A percentile compares a stretch with the other conserved stretches of the same genome.
These are phyloP conservation scores for Neotoxoptera formosana DNA, from an alignment of 1,140 invertebrate genomes.

Conservation along the genomic window DNA sequence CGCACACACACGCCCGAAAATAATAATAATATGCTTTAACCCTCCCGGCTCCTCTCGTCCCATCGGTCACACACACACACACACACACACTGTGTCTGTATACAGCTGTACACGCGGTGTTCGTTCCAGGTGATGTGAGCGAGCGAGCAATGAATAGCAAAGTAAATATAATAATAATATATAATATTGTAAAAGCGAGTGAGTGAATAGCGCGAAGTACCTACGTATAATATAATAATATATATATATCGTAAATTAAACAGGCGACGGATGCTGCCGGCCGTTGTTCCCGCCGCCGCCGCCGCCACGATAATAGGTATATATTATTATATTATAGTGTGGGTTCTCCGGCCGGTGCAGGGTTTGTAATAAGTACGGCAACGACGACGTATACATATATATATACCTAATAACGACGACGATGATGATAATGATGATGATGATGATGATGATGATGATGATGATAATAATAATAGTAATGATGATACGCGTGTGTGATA, in stretches of 20 bases:
- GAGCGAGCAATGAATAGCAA: not conserved
- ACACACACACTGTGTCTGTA: not conserved
- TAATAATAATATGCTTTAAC: slow-evolving; percentile 41
- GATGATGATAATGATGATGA: not conserved
- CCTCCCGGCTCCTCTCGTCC: not conserved
- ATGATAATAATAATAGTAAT: not conserved
- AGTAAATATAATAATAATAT: slow-evolving; percentile 25
- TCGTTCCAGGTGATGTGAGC: slow-evolving; percentile 36
- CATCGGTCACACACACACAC: not conserved
- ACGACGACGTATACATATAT: too few species aligned
- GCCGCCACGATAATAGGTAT: not conserved
- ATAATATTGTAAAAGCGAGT: not conserved
- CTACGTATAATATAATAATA: too few species aligned
- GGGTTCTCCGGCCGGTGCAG: not conserved
- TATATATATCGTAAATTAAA: slow-evolving; percentile 5
- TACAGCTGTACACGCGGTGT: not conserved
- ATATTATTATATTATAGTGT: not conserved
- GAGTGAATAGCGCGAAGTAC: not conserved
- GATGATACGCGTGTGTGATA: not conserved
- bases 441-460: not conserved
- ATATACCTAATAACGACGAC: not conserved
- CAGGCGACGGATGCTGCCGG: not conserved
- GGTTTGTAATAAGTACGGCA: not conserved
- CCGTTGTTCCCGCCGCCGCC: not conserved
- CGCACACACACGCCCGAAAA: not conserved